Evolutionary conservation across 2,797 vertebrate species (phyloP).

Genomic region (Heteromormyrus szaboi): DNA sequence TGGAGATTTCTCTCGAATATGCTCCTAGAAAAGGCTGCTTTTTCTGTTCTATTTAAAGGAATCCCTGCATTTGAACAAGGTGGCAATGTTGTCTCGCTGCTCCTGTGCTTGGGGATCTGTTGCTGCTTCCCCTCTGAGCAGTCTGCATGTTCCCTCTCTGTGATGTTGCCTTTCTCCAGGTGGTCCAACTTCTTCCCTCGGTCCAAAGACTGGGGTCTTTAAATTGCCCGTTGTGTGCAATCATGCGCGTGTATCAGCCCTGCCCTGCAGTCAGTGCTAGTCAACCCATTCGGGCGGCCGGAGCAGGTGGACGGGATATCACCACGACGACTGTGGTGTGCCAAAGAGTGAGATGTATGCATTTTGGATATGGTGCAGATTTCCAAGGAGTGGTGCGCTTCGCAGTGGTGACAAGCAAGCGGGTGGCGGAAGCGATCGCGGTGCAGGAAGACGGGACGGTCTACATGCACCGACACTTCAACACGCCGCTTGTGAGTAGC

Average conservation of each 20-base stretch:
- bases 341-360: neutral
- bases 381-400: constrained; percentile 79
- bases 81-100: neutral
- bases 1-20: neutral
- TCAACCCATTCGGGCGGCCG: neutral
- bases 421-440: constrained; percentile 74
- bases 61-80: neutral
- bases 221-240: neutral
- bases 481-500: constrained; percentile 81
- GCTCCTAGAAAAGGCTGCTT: neutral
- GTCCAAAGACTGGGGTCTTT: neutral
- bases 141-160: neutral
- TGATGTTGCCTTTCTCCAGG: neutral
- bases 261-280: neutral
- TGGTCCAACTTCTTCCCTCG: neutral
- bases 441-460: constrained; percentile 71
- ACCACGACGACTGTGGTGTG: neutral
- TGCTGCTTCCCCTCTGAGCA: neutral
- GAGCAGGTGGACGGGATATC: neutral
- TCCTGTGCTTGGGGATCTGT: too few species aligned
- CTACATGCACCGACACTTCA: constrained; percentile 84
- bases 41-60: neutral
- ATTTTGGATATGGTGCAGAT: constrained; percentile 58
- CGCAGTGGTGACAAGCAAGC: constrained; percentile 81
- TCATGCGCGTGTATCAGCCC: too few species aligned